These are phyloP conservation scores for Tetragnatha versicolor DNA, from an alignment of 1,140 invertebrate genomes.

Conservation along the genomic window DNA sequence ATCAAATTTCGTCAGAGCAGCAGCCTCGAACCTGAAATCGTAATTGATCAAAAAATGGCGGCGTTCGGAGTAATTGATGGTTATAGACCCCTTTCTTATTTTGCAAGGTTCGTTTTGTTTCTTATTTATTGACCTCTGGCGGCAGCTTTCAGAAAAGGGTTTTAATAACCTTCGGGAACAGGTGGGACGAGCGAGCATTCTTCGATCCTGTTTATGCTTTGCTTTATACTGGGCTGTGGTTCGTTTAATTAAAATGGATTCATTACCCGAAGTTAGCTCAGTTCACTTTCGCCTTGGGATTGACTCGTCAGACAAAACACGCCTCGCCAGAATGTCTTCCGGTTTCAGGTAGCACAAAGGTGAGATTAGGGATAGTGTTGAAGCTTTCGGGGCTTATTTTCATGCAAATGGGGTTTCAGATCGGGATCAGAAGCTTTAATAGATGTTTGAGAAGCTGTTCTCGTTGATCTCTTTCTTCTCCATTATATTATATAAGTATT, in stretches of 20 bases:
- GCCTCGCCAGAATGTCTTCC: neutral
- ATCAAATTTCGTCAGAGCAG: too few relatives aligned
- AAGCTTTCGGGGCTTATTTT: neutral
- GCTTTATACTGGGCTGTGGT: slow-evolving; percentile 13
- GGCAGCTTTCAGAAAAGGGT: neutral
- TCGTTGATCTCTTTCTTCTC: too few relatives aligned
- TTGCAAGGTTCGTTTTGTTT: slow-evolving; percentile 35
- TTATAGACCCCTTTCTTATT: neutral
- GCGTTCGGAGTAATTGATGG: slow-evolving; percentile 31
- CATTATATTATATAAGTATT: too few relatives aligned
- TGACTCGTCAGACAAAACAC: slow-evolving; percentile 35
- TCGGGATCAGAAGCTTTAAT: too few relatives aligned
- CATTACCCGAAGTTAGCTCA: slow-evolving; percentile 29
- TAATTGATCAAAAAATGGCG: too few relatives aligned
- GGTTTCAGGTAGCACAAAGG: neutral
- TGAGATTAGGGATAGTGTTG: slow-evolving; percentile 1
- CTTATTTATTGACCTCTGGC: slow-evolving; percentile 10
- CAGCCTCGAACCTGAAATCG: neutral
- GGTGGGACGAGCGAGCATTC: slow-evolving; percentile 25
- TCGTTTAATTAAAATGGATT: slow-evolving; percentile 49
- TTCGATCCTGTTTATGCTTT: slow-evolving; percentile 25
- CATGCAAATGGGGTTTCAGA: neutral
- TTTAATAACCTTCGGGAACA: slow-evolving; percentile 35
- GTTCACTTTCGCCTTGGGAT: slow-evolving; percentile 42
- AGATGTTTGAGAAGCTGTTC: too few relatives aligned